Percentiles rank a stretch among this genome's conserved stretches.
Evolutionary conservation across 2,113 vertebrate genomes (phyloP).

Genomic region (Lepus americanus): DNA sequence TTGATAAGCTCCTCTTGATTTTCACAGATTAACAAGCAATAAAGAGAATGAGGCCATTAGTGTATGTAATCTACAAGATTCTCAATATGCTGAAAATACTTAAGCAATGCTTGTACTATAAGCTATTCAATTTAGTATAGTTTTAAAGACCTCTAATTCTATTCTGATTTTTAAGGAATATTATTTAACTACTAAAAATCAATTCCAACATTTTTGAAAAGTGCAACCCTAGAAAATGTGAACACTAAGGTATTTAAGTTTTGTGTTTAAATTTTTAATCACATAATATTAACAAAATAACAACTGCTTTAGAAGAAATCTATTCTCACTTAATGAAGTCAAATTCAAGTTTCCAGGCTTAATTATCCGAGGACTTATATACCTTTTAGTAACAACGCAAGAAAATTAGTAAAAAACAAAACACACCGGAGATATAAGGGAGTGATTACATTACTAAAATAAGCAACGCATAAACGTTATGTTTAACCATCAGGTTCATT

Average conservation of each 20-base stretch:
- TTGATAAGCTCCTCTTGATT: slow-evolving; percentile 17
- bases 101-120: not conserved
- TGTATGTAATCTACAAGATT: not conserved
- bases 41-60: not conserved
- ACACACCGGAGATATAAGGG: not conserved
- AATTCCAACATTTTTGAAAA: slow-evolving; percentile 39
- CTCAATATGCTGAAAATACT: slow-evolving; percentile 47
- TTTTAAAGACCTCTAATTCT: slow-evolving; percentile 13
- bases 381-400: not conserved
- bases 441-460: not conserved
- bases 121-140: slow-evolving; percentile 36
- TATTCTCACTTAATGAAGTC: slow-evolving; percentile 48
- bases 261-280: not conserved
- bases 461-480: slow-evolving; percentile 34
- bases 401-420: slow-evolving; percentile 36
- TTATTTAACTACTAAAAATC: slow-evolving; percentile 22
- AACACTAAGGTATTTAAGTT: slow-evolving; percentile 11
- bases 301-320: slow-evolving; percentile 47
- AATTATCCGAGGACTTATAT: slow-evolving; percentile 59
- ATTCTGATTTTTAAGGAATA: slow-evolving; percentile 20
- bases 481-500: not conserved
- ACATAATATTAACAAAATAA: not conserved
- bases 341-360: slow-evolving; percentile 40
- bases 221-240: slow-evolving; percentile 25
- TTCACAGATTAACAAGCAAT: slow-evolving; percentile 58